phyloP scores from a whole-genome alignment of 2,797 vertebrate species.

The Poeciliopsis presidionis region DNA sequence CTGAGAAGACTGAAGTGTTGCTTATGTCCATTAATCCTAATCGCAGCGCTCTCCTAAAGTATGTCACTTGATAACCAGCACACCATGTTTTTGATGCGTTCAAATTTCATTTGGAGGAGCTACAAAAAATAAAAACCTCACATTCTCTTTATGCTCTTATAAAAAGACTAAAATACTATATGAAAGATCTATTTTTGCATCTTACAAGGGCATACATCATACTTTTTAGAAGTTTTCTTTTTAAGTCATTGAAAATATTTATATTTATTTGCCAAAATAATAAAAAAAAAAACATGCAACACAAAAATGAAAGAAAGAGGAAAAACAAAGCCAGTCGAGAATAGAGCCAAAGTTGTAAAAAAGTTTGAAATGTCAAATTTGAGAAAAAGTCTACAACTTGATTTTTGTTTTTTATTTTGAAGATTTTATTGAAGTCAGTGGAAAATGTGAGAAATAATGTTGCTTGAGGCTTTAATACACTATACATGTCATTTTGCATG shows the following conservation, averaged over 20 bases:
- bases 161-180: background rate
- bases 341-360: background rate
- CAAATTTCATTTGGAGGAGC: background rate
- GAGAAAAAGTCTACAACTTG: background rate
- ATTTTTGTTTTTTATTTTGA: background rate
- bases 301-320: background rate
- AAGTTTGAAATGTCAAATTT: background rate
- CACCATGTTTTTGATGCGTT: background rate
- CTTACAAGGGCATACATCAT: background rate
- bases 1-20: background rate
- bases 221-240: background rate
- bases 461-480: background rate
- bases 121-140: background rate
- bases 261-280: background rate
- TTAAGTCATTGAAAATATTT: background rate
- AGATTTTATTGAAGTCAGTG: background rate
- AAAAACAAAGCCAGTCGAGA: background rate
- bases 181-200: background rate
- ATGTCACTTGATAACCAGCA: background rate
- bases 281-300: background rate
- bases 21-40: background rate
- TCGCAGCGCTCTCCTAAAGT: background rate
- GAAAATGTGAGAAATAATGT: background rate
- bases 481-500: background rate
- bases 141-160: background rate